Base-by-base conservation (phyloP, 2,888 invertebrate species). In the Sphaerolaimus hirsutus region DNA sequence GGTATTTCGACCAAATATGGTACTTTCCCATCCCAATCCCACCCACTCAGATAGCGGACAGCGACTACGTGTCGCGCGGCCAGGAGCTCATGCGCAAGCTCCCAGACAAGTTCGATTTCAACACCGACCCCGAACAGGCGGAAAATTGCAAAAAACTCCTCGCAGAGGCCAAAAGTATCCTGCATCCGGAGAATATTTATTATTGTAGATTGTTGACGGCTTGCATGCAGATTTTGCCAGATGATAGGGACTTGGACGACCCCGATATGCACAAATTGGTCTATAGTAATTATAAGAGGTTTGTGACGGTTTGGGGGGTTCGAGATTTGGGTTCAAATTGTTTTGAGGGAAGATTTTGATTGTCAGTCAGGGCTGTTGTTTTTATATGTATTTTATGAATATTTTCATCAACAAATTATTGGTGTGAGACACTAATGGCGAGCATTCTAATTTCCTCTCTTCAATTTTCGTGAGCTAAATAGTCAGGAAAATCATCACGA, bases 111-210 rank as follows among this genome's bases (percentile, higher is more conserved):
- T 47, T 44, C 45, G 42, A 48, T 46, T 48, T 45, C n/a, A 21
- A 43, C 19, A 23, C 40, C 1, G 38, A 41, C 12, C 27, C 42
- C 26, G 48, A 53, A 17, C 19, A 46, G 5, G 32, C 48, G 1
- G 43, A 26, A 21, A 37, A 52, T 52, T 44, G 55, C 17, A 37
- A 47, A 37, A 51, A 53, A 17, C 38, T 51, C 21, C 50, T 59
- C 2, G 44, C 47, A 2, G 46, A 52, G 27, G 58, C 59, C 2
- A 49, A 57, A 44, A 40, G 46, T 24, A 44, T 58, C 1, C 49
- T 59, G n/a, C 58, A 60, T 47, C 48, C 54, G 25, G 50, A 52
- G 22, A 59, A 59, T 50, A 57, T 59, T 43, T 59, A 59, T 44
- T 36, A 32, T 24, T 46, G 47, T 46, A 53, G 59, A 21, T 44